These are phyloP conservation scores for Opisthograptis luteolata DNA, from an alignment of 2,888 invertebrate species.

Conservation along the genomic window DNA sequence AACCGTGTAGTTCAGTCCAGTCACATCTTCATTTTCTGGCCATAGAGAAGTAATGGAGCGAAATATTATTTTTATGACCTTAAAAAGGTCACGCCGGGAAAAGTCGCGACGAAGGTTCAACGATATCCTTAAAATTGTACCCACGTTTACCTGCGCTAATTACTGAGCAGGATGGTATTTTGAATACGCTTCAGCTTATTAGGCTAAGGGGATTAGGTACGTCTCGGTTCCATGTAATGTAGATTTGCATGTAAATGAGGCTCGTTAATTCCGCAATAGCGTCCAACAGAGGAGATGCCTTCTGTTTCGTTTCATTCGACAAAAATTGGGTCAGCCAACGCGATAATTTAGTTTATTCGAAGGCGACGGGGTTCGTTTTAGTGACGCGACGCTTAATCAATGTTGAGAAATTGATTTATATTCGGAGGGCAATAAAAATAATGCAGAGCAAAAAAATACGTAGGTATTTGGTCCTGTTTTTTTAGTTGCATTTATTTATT, in stretches of 20 bases:
- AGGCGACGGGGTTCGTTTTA: slow-evolving; percentile 28
- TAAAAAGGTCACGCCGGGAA: too few species aligned
- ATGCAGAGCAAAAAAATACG: slow-evolving; percentile 5
- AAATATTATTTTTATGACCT: slow-evolving; percentile 21
- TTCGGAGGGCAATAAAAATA: background rate
- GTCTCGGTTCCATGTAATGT: slow-evolving; percentile 39
- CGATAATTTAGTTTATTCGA: slow-evolving; percentile 31
- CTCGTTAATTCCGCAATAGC: slow-evolving; percentile 43
- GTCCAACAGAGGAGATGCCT: slow-evolving; percentile 39
- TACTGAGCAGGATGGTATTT: slow-evolving; percentile 39
- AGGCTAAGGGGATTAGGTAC: slow-evolving; percentile 43
- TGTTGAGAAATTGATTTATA: slow-evolving; percentile 25
- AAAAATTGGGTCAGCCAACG: slow-evolving; percentile 39
- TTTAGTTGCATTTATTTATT: too few species aligned
- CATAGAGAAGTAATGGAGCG: slow-evolving; percentile 22
- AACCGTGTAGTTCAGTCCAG: slow-evolving; percentile 14
- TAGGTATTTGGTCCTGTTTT: too few species aligned
- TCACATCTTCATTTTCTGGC: slow-evolving; percentile 24
- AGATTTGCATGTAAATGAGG: slow-evolving; percentile 54
- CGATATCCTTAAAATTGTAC: slow-evolving; percentile 2
- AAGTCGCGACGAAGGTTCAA: slow-evolving; percentile 3
- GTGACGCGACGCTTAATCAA: slow-evolving; percentile 30
- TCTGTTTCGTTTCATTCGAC: slow-evolving; percentile 36
- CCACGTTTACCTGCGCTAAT: slow-evolving; percentile 32
- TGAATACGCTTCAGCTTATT: slow-evolving; percentile 45